Evolutionary conservation across 2,888 invertebrate species (phyloP), one percentile per base, ranked within the genome.

Genomic region (Sepiola atlantica): DNA sequence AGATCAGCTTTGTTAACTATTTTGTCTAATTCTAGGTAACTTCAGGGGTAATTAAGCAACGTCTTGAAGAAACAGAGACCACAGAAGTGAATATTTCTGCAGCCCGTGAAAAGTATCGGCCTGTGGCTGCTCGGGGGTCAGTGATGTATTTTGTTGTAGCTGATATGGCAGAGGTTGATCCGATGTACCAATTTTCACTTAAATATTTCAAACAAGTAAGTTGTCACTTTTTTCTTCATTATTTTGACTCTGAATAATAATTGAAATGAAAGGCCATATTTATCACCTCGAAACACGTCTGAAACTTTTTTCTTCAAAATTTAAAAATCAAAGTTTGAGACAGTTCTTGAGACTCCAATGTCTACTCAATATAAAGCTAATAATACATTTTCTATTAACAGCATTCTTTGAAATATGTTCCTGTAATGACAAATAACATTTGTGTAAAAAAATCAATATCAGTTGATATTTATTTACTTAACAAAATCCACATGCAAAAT

Each of bases 151-250:
- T 97, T 95, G 97, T 97, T 28, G 97, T 97, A 55, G 97, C 97
- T 57, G 96, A 97, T 95, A 97, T 97, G 97, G 97, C 97, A 21
- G 96, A 97, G 93, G 97, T 97, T 28, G 97, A 97, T 95, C 97
- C 97, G 93, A 97, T 97, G 97, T 97, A 97, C 95, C 97, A 97
- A 96, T 97, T 97, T 96, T 97, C 97, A 35, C 96, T 97, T 94
- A 97, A 97, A 95, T 97, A 97, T 95, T 97, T 97, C 96, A 97
- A 97, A 95, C 96, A 96, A 96, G 97, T 98, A 97, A 96, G 96
- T 95, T 24, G 6, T 21, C 20, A 20, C 24, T 57, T 77, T 77
- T 28, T n/a, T 77, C n/a, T 77, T 45, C 8, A 45, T 45, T 8
- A 45, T 45, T 45, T 45, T 45, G 45, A 45, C 8, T 45, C 2